Base-by-base conservation (phyloP, 2,113 vertebrate genomes). In the Vulpes vulpes region DNA sequence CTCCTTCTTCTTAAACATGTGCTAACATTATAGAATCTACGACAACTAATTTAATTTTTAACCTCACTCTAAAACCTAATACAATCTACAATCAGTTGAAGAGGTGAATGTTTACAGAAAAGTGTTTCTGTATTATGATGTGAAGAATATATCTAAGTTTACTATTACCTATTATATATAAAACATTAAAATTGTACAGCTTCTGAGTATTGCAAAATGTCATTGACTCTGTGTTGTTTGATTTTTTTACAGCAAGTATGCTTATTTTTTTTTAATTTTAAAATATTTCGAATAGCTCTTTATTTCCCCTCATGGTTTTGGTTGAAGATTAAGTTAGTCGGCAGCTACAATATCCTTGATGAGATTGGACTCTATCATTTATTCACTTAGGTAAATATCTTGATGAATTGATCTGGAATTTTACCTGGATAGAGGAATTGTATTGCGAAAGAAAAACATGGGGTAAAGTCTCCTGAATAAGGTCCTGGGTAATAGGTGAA, bases 381-480 rank as follows among this genome's bases (percentile, higher is more conserved):
- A 69, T 83, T 76, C n/a, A 53, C 38, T 87, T 82, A 86, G 71
- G 35, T 92, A 78, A 96, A 73, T 76, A 53, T 59, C 74, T 91
- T 87, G 43, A 32, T 83, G 38, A 89, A 20, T 60, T 95, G 69
- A 92, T 60, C 15, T 82, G 38, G 22, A 93, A 43, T 81, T 91
- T 91, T 94, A 19, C 69, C 71, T 64, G 17, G 59, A 89, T 85
- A 92, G 53, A 92, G 16, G 38, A 91, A 90, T 11, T 30, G 14
- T 79, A 73, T n/a, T 78, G 59, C 32, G 49, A 89, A 85, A 91
- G 57, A 12, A 94, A 59, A 87, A 76, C 57, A 20, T 91, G 27
- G 51, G 16, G 3, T 78, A 57, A 8, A 16, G 43, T 89, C 74
- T 89, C 43, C 32, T 59, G 35, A 95, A 93, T 76, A 92, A 81